These are phyloP conservation scores for Boulengeromyrus knoepffleri DNA, from an alignment of 2,113 vertebrate genomes.

Conservation along the genomic window DNA sequence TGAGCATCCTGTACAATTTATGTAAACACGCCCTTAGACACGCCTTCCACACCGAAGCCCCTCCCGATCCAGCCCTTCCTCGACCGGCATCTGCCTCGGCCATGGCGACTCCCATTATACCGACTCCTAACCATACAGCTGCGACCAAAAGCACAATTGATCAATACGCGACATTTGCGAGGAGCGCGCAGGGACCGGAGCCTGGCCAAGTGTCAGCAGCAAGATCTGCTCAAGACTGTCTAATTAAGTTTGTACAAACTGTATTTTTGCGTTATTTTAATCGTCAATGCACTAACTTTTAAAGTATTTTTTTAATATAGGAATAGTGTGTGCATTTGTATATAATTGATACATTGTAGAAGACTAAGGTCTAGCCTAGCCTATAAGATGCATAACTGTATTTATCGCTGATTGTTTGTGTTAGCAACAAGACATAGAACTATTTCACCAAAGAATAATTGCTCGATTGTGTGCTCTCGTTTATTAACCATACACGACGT, in stretches of 20 bases:
- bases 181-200: not conserved
- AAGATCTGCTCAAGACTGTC: not conserved
- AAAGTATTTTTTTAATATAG: not conserved
- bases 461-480: not conserved
- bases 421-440: not conserved
- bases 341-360: not conserved
- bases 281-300: not conserved
- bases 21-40: constrained; percentile 2
- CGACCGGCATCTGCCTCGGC: not conserved
- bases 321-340: not conserved
- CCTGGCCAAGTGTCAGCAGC: not conserved
- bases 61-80: not conserved
- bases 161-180: not conserved
- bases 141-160: not conserved
- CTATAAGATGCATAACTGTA: not conserved
- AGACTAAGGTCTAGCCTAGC: not conserved
- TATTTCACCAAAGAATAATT: not conserved
- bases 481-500: not conserved
- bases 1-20: not conserved
- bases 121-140: not conserved
- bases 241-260: not conserved
- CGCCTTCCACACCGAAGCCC: not conserved
- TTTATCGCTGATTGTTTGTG: not conserved
- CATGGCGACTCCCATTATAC: not conserved
- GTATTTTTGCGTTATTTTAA: not conserved